These are phyloP conservation scores for Pollenia griseotomentosa DNA, from an alignment of 2,888 invertebrate genomes.

Conservation along the genomic window DNA sequence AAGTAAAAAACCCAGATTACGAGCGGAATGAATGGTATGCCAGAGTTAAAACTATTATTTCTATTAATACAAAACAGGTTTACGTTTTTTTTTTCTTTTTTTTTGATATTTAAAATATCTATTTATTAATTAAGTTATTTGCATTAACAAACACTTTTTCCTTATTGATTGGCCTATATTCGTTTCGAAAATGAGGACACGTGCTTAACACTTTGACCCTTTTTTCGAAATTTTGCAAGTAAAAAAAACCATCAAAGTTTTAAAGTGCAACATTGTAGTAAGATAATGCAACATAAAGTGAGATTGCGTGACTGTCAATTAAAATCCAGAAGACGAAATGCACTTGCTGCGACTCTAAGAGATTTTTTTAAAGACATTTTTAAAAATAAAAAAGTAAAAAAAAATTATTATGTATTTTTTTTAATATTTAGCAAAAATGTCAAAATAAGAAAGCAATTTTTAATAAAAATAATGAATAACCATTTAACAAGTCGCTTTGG, in stretches of 20 bases:
- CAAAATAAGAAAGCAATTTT: constrained; percentile 74
- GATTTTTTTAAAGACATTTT: constrained; percentile 26
- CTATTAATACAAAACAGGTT: too few species aligned
- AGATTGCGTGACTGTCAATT: constrained; percentile 69
- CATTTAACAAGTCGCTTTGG: constrained; percentile 82
- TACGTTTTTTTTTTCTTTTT: too few species aligned
- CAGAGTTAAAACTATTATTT: too few species aligned
- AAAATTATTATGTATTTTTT: constrained; percentile 15
- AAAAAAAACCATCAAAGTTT: neutral
- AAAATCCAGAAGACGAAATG: constrained; percentile 38
- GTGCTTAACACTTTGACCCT: constrained; percentile 57
- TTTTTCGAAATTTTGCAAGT: neutral
- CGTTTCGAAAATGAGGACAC: constrained; percentile 36
- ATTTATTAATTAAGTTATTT: constrained; percentile 11
- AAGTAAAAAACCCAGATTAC: too few species aligned
- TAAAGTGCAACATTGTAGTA: neutral
- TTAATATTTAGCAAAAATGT: neutral
- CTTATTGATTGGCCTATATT: constrained; percentile 27
- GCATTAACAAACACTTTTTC: neutral
- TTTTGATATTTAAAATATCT: neutral
- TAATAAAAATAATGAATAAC: constrained; percentile 55
- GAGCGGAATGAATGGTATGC: too few species aligned
- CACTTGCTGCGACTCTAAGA: constrained; percentile 56
- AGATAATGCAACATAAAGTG: neutral
- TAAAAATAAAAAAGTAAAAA: constrained; percentile 8